Base-by-base conservation (phyloP, 2,113 vertebrate species). In the Mobula birostris region DNA sequence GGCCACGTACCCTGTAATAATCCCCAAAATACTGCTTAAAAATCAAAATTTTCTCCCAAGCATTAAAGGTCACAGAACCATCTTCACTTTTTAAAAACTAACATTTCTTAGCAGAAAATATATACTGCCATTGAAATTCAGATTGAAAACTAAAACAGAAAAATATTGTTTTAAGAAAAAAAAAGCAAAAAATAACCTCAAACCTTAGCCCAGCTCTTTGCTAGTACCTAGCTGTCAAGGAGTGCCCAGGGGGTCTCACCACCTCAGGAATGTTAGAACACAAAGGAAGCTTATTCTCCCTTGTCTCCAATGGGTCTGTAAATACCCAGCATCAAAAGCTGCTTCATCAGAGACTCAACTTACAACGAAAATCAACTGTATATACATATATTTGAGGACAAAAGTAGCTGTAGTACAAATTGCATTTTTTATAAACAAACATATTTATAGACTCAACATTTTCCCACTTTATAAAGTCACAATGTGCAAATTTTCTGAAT, bases 271-370 rank as follows among this genome's bases (percentile, higher is more conserved):
- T 56, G 68, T 93, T 93, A 40, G n/a, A 76, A 74, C 91, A 93
- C 91, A 93, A 93, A 93, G 91, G 40, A 74, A 93, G 36, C 91
- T 91, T 93, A 93, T 93, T 93, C 70, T 93, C 19, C 70, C 68
- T 48, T 15, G 40, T 93, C 91, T 74, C 72, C 36, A 66, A 74
- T 56, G 68, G 90, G 68, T 74, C 68, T 56, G 40, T 93, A 56
- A 32, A 93, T 68, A 56, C 21, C 19, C 9, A 74, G 36, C 24
- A 93, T 76, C 32, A 74, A 74, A 72, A 56, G 36, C 85, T 66
- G 61, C 40, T 74, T 93, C 91, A 74, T 11, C 70, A 68, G 58
- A 70, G 32, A 70, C 5, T 90, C n/a, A 63, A 90, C n/a, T 63
- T 24, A 56, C 24, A 74, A 74, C 29, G 24, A 93, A 83, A 92